Conservation (phyloP, 2,797 vertebrate genomes). For the Alca torda region DNA sequence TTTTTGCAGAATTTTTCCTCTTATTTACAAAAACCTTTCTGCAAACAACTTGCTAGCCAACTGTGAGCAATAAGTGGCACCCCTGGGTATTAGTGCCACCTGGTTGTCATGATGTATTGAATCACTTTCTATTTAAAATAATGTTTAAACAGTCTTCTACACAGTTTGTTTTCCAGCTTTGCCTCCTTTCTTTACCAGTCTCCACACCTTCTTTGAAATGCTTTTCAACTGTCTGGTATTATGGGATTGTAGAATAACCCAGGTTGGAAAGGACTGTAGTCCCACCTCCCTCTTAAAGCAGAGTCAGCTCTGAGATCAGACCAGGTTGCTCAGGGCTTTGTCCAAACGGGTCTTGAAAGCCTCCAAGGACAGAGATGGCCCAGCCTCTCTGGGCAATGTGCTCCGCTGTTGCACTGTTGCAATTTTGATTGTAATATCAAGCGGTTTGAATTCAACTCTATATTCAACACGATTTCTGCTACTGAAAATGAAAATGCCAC, state of each 20-base stretch:
- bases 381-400: neutral
- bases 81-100: neutral
- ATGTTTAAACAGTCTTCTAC: neutral
- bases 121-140: neutral
- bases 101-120: neutral
- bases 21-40: neutral
- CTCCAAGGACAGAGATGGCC: no score
- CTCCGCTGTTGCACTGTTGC: neutral
- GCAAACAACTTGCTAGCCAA: neutral
- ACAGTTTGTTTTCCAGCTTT: neutral
- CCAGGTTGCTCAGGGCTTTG: neutral
- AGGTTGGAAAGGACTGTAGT: neutral
- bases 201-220: neutral
- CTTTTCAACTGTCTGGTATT: neutral
- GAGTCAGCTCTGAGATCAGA: neutral
- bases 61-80: neutral
- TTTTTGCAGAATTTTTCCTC: neutral
- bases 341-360: neutral
- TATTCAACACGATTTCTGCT: neutral
- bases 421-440: neutral
- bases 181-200: neutral
- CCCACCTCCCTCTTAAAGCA: neutral
- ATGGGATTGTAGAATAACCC: neutral
- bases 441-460: neutral
- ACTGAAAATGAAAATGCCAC: neutral